Percentiles rank a stretch among this genome's conserved stretches.
Evolutionary conservation across 92 coral and sea anemone genomes (phyloP).

Genomic region (Umimayanthus kanabou): DNA sequence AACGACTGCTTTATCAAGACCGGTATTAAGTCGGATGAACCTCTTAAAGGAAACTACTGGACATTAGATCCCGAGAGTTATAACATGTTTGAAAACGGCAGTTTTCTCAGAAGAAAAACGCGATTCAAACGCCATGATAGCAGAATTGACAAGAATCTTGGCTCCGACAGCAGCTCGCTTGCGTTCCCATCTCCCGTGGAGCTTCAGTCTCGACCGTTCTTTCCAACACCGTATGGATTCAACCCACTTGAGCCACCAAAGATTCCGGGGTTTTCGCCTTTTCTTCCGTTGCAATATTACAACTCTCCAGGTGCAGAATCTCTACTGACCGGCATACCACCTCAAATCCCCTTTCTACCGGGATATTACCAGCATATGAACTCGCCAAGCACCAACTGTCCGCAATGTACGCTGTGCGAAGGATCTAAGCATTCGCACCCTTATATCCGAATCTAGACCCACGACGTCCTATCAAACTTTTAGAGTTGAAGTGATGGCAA

Average conservation of each 20-base stretch:
- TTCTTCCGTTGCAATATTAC: conserved; percentile 84
- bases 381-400: conserved; percentile 70
- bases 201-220: conserved; percentile 73
- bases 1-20: conserved; percentile 99
- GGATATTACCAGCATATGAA: conserved; percentile 87
- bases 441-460: conserved; percentile 78
- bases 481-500: not conserved
- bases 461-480: not conserved
- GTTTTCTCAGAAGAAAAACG: conserved; percentile 94
- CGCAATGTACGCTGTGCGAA: conserved; percentile 89
- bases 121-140: conserved; percentile 92
- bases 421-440: conserved; percentile 88
- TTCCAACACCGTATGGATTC: conserved; percentile 72
- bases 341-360: conserved; percentile 88
- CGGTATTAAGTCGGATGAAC: conserved; percentile 98
- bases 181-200: conserved; percentile 70
- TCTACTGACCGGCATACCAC: conserved; percentile 64
- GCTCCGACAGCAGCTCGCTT: conserved; percentile 58
- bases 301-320: conserved; percentile 56
- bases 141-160: conserved; percentile 62
- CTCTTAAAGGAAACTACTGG: conserved; percentile 98
- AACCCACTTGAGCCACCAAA: conserved; percentile 85
- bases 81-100: conserved; percentile 99
- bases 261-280: conserved; percentile 81
- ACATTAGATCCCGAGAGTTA: conserved; percentile 98